A percentile compares a stretch with the other conserved stretches of the same genome.
Evolutionary conservation across 2,888 invertebrate genomes (phyloP).

Genomic region (Octodonta nipae): DNA sequence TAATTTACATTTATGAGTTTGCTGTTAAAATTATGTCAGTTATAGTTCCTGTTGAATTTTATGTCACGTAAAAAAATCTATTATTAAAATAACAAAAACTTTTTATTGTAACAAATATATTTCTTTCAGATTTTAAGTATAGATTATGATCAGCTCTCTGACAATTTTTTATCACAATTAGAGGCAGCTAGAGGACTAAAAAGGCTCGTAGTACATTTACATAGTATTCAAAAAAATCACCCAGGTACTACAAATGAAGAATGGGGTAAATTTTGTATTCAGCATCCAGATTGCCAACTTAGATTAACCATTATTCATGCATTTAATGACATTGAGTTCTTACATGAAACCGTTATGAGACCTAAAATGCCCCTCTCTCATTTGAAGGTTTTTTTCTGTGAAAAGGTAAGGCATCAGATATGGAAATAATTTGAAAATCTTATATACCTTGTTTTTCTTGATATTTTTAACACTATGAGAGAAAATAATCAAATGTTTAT

Average conservation of each 20-base stretch:
- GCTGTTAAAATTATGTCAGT: too few relatives aligned
- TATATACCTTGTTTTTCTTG: slow-evolving; percentile 9
- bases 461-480: too few relatives aligned
- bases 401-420: slow-evolving; percentile 42
- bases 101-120: too few relatives aligned
- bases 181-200: slow-evolving; percentile 35
- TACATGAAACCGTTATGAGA: slow-evolving; percentile 50
- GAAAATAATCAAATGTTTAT: too few relatives aligned
- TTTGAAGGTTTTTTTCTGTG: slow-evolving; percentile 60
- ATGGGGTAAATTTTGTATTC: slow-evolving; percentile 46
- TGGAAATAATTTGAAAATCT: background rate
- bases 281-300: slow-evolving; percentile 44
- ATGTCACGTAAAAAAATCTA: background rate
- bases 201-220: slow-evolving; percentile 54
- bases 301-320: slow-evolving; percentile 54
- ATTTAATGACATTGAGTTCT: slow-evolving; percentile 47
- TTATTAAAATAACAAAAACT: background rate
- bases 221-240: slow-evolving; percentile 50
- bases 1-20: too few relatives aligned
- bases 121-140: slow-evolving; percentile 38
- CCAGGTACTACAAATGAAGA: slow-evolving; percentile 48
- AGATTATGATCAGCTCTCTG: slow-evolving; percentile 43
- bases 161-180: slow-evolving; percentile 35
- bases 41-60: too few relatives aligned
- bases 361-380: slow-evolving; percentile 60